Conservation (phyloP, 2,888 invertebrate genomes). For the Theristus sp. region DNA sequence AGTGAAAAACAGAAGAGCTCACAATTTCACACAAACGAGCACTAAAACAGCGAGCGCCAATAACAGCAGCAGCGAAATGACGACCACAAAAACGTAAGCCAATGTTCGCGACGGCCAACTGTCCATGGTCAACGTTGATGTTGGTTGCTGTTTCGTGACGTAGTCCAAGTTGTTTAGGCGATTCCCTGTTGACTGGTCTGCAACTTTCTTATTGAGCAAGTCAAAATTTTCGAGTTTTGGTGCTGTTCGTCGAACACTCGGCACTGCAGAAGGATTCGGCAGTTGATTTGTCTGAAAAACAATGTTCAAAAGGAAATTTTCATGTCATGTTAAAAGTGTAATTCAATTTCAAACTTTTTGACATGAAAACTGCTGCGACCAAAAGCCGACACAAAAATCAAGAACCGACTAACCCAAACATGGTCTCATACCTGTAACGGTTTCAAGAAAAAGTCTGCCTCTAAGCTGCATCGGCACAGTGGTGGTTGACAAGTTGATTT, state of each 20-base stretch:
- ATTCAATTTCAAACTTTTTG: no score
- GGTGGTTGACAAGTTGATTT: slow-evolving; percentile 19
- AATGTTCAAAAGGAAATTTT: no score
- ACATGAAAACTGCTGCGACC: not conserved
- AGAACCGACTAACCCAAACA: no score
- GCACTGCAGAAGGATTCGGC: no score
- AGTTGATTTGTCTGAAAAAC: no score
- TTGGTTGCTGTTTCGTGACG: no score
- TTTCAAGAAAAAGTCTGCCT: slow-evolving; percentile 18
- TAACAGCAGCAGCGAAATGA: slow-evolving; percentile 14
- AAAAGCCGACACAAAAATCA: not conserved
- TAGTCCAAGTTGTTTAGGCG: no score
- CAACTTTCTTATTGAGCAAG: not conserved
- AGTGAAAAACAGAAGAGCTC: no score
- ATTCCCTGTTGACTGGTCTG: no score
- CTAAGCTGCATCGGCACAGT: slow-evolving; percentile 24
- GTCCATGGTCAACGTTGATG: no score
- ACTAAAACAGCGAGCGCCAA: slow-evolving; percentile 14
- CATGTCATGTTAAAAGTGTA: no score
- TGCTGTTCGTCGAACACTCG: no score
- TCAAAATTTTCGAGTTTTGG: not conserved
- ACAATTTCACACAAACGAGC: slow-evolving; percentile 18
- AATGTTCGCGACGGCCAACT: slow-evolving; percentile 9
- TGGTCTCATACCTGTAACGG: not conserved
- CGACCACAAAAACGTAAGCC: slow-evolving; percentile 17